Base-by-base conservation (phyloP, 2,797 vertebrate species). In the Tolypeutes matacus region DNA sequence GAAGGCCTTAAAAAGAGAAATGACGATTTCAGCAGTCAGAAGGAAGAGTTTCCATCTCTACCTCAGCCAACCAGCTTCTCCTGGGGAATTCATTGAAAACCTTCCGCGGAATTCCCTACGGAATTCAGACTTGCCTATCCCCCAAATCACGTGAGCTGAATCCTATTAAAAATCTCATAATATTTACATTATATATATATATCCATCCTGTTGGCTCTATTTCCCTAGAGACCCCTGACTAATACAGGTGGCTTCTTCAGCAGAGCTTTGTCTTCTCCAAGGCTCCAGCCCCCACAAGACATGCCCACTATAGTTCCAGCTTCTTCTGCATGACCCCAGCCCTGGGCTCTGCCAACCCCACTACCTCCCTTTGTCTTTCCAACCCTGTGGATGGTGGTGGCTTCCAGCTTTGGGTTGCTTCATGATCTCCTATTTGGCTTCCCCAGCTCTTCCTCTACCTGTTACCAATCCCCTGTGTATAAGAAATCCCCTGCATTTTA, bases 301-400 rank as follows among this genome's bases (percentile, higher is more conserved):
- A 90, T n/a, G 39, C 7, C 14, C 18, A 14, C 62, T 29, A n/a
- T 12, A 0, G 12, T 27, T 25, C 25, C 49, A 51, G 21, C 7
- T 78, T 89, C 86, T 78, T 90, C 27, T 73, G 21, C 31, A 53
- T 96, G 23, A 81, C 23, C 76, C 53, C 51, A 91, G 17, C n/a
- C 56, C 29, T 60, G n/a, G 13, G 17, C 27, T 49, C 20, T 81
- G 31, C 7, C 42, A 86, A 34, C 2, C 49, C 8, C 1, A 46
- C 2, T 5, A 31, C 27, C 10, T 64, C 2, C 49, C 18, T 65
- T 46, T 31, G 9, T 31, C 31, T 75, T 73, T 69, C 42, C 70
- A 31, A 34, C 51, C 60, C 34, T 78, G 4, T 14, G 14, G 9
- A 49, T 1, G 6, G 15, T 36, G 29, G 9, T 29, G 7, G 49